phyloP scores from a whole-genome alignment of 37 sponge, comb jelly and placozoan species.

The Mnemiopsis leidyi region DNA sequence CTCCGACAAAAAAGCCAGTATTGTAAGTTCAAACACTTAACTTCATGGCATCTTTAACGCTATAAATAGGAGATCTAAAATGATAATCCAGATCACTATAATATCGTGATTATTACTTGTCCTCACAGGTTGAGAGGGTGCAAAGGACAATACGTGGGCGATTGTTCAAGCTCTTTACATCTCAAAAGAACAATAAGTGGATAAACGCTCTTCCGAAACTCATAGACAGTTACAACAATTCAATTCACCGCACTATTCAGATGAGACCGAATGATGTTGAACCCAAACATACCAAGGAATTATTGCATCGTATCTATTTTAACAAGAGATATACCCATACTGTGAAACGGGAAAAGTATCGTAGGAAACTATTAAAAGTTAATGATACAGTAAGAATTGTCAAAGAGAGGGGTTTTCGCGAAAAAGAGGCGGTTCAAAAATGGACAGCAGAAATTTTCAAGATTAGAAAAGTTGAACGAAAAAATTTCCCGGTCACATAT shows the following conservation, averaged over 20 bases:
- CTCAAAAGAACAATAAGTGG: background rate
- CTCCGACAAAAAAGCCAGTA: background rate
- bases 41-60: too few species aligned
- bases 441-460: constrained; percentile 4
- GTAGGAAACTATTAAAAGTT: background rate
- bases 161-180: background rate
- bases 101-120: too few species aligned
- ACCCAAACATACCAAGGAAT: background rate
- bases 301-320: background rate
- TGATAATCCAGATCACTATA: too few species aligned
- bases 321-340: background rate
- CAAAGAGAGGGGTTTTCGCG: background rate
- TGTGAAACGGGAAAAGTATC: background rate
- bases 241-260: background rate
- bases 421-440: background rate
- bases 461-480: background rate
- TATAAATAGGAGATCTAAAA: too few species aligned
- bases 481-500: constrained; percentile 17
- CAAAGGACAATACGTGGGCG: constrained; percentile 12
- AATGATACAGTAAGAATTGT: background rate
- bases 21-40: too few species aligned
- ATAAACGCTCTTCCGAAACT: background rate
- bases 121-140: constrained; percentile 25
- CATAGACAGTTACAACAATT: background rate
- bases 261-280: constrained; percentile 15